A percentile compares a stretch with the other conserved stretches of the same genome.
Evolutionary conservation across 2,797 vertebrate species (phyloP).

Genomic region (Melanotaenia trifasciata): DNA sequence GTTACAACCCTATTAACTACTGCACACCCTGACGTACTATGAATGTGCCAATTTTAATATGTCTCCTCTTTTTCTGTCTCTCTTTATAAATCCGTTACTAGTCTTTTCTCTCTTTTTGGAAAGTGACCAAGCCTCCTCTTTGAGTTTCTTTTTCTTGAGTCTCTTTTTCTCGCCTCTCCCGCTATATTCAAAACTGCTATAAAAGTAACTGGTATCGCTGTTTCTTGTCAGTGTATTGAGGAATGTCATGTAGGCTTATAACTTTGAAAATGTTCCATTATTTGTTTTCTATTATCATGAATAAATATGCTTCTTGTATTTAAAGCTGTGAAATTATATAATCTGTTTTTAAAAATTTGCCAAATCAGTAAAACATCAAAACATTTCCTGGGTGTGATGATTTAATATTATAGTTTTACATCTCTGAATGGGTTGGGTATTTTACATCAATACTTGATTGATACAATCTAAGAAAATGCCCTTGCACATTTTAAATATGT

Average conservation of each 20-base stretch:
- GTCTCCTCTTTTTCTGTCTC: constrained; percentile 64
- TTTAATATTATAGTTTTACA: constrained; percentile 1
- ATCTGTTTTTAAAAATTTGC: constrained; percentile 77
- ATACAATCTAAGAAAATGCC: neutral
- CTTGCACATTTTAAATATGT: neutral
- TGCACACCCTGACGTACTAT: constrained; percentile 78
- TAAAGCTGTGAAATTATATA: constrained; percentile 75
- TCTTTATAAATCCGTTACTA: constrained; percentile 65
- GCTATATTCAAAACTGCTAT: constrained; percentile 72
- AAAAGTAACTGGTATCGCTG: constrained; percentile 76
- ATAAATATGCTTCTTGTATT: constrained; percentile 89
- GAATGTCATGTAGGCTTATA: constrained; percentile 85
- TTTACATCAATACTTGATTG: neutral
- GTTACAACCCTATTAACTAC: constrained; percentile 75
- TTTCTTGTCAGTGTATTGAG: constrained; percentile 83
- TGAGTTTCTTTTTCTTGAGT: constrained; percentile 46
- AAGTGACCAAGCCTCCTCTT: constrained; percentile 60
- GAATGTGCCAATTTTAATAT: constrained; percentile 81
- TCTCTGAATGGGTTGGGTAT: too few relatives aligned
- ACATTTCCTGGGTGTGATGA: constrained; percentile 37
- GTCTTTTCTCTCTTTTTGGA: constrained; percentile 65
- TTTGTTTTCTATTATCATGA: constrained; percentile 87
- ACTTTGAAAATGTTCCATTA: constrained; percentile 85
- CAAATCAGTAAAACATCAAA: constrained; percentile 73
- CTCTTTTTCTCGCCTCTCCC: constrained; percentile 60